phyloP scores from a whole-genome alignment of 53 echinoderm and acorn worm species.

The Patiria pectinifera region DNA sequence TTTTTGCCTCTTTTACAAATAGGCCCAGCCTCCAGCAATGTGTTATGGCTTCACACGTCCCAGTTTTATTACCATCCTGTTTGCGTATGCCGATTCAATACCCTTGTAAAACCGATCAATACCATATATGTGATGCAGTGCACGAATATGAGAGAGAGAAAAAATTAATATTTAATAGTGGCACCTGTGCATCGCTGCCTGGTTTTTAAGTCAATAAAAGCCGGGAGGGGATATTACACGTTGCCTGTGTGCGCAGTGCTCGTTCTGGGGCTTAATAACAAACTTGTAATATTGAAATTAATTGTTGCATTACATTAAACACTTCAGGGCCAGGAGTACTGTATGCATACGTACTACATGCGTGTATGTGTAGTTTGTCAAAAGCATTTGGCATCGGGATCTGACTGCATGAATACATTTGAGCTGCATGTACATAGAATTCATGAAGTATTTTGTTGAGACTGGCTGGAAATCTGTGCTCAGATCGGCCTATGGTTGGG shows the following conservation, averaged over 20 bases:
- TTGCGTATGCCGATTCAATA: background rate
- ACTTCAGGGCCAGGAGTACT: background rate
- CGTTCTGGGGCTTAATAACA: background rate
- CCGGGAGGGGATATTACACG: background rate
- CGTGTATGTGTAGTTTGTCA: background rate
- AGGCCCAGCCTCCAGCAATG: background rate
- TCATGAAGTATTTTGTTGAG: too few relatives aligned
- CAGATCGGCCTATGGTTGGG: too few relatives aligned
- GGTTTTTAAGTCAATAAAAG: constrained; percentile 31
- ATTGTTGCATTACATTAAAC: constrained; percentile 14
- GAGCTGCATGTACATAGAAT: too few relatives aligned
- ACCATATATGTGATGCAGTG: background rate
- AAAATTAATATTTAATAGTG: constrained; percentile 49
- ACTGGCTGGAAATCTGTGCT: too few relatives aligned
- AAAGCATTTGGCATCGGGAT: background rate
- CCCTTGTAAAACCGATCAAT: constrained; percentile 27
- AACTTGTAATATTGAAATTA: constrained; percentile 19
- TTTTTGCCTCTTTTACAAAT: background rate
- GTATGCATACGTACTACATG: background rate
- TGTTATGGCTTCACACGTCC: constrained; percentile 3
- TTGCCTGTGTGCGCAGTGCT: background rate
- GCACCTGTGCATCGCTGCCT: constrained; percentile 12
- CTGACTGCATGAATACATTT: background rate
- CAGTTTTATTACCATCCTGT: constrained; percentile 14
- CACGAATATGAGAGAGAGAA: background rate